These are phyloP conservation scores for Harlomillsia oculata DNA, from an alignment of 1,140 invertebrate species.

Conservation along the genomic window DNA sequence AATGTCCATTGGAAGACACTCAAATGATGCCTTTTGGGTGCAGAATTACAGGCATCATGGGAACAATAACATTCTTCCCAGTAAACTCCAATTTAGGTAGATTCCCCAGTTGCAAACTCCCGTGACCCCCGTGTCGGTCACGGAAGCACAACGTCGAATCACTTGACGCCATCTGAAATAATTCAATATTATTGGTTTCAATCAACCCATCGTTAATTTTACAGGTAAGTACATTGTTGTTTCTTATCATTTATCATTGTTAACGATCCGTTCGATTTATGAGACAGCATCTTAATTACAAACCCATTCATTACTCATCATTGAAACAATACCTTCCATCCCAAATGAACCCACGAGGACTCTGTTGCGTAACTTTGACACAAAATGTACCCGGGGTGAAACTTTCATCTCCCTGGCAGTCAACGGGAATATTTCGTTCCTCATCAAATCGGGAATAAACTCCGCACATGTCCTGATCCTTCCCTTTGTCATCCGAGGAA, in stretches of 20 bases:
- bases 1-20: no score
- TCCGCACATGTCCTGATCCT: constrained; percentile 72
- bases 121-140: constrained; percentile 78
- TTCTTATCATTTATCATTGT: no score
- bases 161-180: constrained; percentile 71
- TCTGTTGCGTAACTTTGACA: constrained; percentile 78
- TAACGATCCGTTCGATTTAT: no score
- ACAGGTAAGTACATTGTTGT: neutral
- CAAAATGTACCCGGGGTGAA: constrained; percentile 86
- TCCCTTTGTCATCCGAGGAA: constrained; percentile 56
- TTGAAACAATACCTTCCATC: constrained; percentile 34
- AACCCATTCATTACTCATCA: no score
- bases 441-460: constrained; percentile 73
- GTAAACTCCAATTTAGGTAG: constrained; percentile 78
- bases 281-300: no score
- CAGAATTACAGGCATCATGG: constrained; percentile 68
- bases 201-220: neutral
- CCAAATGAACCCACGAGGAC: constrained; percentile 81
- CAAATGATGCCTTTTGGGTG: no score
- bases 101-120: constrained; percentile 91
- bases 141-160: constrained; percentile 76
- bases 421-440: constrained; percentile 66
- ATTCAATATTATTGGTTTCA: neutral
- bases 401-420: constrained; percentile 80
- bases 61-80: constrained; percentile 93